phyloP scores from a whole-genome alignment of 2,113 vertebrate species.

The Ceratotherium simum region DNA sequence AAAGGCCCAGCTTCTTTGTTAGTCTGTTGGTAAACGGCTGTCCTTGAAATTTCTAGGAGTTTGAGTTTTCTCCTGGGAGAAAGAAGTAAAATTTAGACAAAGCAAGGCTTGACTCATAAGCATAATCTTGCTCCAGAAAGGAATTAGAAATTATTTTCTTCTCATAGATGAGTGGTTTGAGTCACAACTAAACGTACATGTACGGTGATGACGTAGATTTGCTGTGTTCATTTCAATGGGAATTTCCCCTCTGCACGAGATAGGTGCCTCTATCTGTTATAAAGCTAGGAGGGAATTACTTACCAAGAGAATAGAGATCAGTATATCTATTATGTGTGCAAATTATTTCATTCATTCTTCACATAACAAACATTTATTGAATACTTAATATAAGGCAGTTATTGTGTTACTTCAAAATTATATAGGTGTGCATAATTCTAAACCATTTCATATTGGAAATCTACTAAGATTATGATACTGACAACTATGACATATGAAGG shows the following conservation, averaged over 20 bases:
- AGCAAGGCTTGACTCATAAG: not conserved
- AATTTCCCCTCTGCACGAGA: not conserved
- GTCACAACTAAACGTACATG: not conserved
- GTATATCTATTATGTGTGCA: not conserved
- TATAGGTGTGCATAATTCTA: not conserved
- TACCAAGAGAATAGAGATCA: not conserved
- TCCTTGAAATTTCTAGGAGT: not conserved
- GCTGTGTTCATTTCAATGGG: not conserved
- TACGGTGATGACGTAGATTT: not conserved
- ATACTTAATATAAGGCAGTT: not conserved
- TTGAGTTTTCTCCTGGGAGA: conserved; percentile 12
- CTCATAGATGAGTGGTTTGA: not conserved
- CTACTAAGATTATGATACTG: not conserved
- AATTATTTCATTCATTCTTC: not conserved
- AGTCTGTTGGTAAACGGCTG: conserved; percentile 46
- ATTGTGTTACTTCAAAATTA: not conserved
- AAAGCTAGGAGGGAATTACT: not conserved
- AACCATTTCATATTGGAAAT: not conserved
- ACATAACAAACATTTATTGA: not conserved
- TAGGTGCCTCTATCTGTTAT: not conserved
- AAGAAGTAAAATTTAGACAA: conserved; percentile 35
- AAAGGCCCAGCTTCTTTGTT: not conserved
- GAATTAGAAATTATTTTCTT: not conserved
- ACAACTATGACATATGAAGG: not conserved
- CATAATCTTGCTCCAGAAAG: not conserved